phyloP scores from a whole-genome alignment of 2,797 vertebrate species.

The Gadopsis bispinosus region DNA sequence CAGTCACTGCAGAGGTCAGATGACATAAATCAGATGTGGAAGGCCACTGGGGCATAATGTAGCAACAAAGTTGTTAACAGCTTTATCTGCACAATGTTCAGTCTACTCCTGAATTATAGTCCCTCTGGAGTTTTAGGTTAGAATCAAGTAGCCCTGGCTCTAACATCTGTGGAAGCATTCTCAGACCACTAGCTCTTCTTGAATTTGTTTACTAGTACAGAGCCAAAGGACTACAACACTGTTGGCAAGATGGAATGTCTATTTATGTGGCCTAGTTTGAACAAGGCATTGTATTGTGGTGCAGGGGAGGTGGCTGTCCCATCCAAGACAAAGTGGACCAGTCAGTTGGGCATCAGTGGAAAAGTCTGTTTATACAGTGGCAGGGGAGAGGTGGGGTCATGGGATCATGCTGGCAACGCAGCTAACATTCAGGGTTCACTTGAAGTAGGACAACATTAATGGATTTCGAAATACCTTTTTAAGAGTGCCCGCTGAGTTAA shows the following conservation, averaged over 20 bases:
- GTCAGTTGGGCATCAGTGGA: slow-evolving; percentile 54
- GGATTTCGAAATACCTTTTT: background rate
- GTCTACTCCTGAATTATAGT: slow-evolving; percentile 1
- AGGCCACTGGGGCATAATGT: slow-evolving; percentile 20
- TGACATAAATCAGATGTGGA: slow-evolving; percentile 21
- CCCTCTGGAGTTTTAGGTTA: background rate
- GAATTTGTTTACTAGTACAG: slow-evolving; percentile 69
- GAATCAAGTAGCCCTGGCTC: slow-evolving; percentile 12
- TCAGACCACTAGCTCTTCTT: slow-evolving; percentile 42
- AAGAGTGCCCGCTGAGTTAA: background rate
- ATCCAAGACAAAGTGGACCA: slow-evolving; percentile 67
- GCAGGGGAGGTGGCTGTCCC: slow-evolving; percentile 56
- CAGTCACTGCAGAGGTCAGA: slow-evolving; percentile 25
- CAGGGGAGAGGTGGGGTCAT: slow-evolving; percentile 10
- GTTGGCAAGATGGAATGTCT: slow-evolving; percentile 64
- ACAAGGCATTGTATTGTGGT: slow-evolving; percentile 78
- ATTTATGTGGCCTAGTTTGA: slow-evolving; percentile 77
- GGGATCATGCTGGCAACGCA: slow-evolving; percentile 28
- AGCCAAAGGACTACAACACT: slow-evolving; percentile 56
- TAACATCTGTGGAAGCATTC: slow-evolving; percentile 7
- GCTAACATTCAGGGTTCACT: slow-evolving; percentile 12
- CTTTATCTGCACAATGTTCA: slow-evolving; percentile 24
- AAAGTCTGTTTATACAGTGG: slow-evolving; percentile 37
- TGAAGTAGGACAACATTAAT: background rate
- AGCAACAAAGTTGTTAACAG: slow-evolving; percentile 30